These are phyloP conservation scores for Gnatocerus cornutus DNA, from an alignment of 2,888 invertebrate species.

Conservation along the genomic window DNA sequence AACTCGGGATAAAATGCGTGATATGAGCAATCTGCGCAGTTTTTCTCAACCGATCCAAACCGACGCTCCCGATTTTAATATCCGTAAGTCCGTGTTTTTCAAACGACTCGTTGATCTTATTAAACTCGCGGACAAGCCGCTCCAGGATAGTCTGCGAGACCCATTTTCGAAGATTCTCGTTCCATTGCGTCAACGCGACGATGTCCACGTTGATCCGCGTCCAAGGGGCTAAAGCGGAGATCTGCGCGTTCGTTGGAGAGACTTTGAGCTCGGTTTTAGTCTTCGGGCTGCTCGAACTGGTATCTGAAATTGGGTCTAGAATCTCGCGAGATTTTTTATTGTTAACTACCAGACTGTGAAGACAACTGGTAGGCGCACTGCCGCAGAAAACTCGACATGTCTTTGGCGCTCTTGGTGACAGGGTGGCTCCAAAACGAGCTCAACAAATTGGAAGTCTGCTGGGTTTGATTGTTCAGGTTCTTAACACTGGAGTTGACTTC, in stretches of 20 bases:
- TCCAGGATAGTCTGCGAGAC: conserved; percentile 87
- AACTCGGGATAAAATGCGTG: conserved; percentile 74
- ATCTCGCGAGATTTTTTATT: not conserved
- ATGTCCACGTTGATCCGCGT: conserved; percentile 79
- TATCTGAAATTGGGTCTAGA: conserved; percentile 46
- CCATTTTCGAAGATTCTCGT: conserved; percentile 90
- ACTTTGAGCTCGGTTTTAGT: conserved; percentile 70
- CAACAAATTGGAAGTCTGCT: conserved; percentile 71
- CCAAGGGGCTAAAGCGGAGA: conserved; percentile 73
- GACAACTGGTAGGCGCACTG: conserved; percentile 76
- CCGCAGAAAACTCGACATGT: conserved; percentile 72
- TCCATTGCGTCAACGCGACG: conserved; percentile 83
- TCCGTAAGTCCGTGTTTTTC: conserved; percentile 80
- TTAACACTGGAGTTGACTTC: conserved; percentile 64
- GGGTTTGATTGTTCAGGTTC: conserved; percentile 62
- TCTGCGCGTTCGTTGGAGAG: conserved; percentile 70
- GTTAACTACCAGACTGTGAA: conserved; percentile 69
- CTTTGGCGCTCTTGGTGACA: conserved; percentile 71
- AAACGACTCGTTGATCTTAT: conserved; percentile 80
- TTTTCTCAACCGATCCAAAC: conserved; percentile 83
- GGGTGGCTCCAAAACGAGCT: conserved; percentile 75
- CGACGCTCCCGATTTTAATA: conserved; percentile 80
- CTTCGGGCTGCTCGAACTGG: conserved; percentile 66
- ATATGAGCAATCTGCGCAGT: conserved; percentile 76
- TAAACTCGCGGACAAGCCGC: conserved; percentile 84